These are phyloP conservation scores for Distichodus sexfasciatus DNA, from an alignment of 2,797 vertebrate species.

Conservation along the genomic window DNA sequence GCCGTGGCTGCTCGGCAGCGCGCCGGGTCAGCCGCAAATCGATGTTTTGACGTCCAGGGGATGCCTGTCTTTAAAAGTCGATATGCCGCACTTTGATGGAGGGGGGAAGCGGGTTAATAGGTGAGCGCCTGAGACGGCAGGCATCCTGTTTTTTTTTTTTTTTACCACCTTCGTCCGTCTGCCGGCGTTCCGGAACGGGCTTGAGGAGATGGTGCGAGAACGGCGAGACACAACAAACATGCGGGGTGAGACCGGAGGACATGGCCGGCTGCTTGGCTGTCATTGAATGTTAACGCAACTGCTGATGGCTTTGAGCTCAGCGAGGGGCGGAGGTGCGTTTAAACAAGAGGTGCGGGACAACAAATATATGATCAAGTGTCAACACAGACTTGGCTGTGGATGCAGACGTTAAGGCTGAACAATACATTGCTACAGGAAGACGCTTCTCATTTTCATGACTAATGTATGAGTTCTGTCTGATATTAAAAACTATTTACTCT, in stretches of 20 bases:
- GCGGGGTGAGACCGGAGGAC: neutral
- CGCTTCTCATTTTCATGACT: too few relatives aligned
- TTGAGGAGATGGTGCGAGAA: constrained; percentile 31
- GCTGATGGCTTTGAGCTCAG: neutral
- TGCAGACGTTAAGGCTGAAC: too few relatives aligned
- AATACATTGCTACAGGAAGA: too few relatives aligned
- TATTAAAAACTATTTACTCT: too few relatives aligned
- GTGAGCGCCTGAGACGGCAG: constrained; percentile 62
- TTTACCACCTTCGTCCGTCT: constrained; percentile 51
- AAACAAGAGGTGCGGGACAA: constrained; percentile 22
- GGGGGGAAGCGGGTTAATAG: constrained; percentile 64
- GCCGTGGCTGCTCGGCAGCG: constrained; percentile 63
- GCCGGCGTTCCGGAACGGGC: constrained; percentile 30
- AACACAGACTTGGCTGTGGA: too few relatives aligned
- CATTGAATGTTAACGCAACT: constrained; percentile 37
- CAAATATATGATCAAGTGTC: too few relatives aligned
- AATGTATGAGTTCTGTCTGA: too few relatives aligned
- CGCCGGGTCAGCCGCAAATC: constrained; percentile 75
- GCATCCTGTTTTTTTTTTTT: constrained; percentile 57
- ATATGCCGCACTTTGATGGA: constrained; percentile 68
- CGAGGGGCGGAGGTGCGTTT: constrained; percentile 7
- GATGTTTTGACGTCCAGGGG: constrained; percentile 80
- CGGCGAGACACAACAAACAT: constrained; percentile 1
- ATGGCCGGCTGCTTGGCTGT: constrained; percentile 53
- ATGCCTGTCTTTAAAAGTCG: constrained; percentile 78